Evolutionary conservation across 2,113 vertebrate species (phyloP).

Genomic region (Paratilapia polleni): DNA sequence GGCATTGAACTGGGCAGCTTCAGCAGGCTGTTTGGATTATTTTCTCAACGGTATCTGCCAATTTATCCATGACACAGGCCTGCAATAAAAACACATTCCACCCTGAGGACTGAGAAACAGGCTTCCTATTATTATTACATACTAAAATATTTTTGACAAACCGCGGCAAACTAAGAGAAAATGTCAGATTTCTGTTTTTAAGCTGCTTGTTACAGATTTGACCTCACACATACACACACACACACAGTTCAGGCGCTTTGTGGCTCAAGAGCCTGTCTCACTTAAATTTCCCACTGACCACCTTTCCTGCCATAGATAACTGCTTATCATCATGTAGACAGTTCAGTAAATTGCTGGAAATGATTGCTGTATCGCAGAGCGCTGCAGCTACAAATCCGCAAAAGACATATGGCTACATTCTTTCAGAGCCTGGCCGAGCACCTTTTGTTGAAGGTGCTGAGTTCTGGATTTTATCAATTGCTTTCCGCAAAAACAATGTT

Average conservation of each 20-base stretch:
- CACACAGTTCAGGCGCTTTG: neutral
- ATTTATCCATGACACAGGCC: slow-evolving; percentile 51
- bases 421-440: neutral
- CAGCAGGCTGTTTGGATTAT: slow-evolving; percentile 50
- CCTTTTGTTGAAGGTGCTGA: slow-evolving; percentile 23
- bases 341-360: slow-evolving; percentile 61
- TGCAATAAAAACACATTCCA: slow-evolving; percentile 52
- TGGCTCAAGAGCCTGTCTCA: slow-evolving; percentile 21
- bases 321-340: slow-evolving; percentile 52
- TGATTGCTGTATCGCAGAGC: slow-evolving; percentile 12
- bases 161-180: neutral
- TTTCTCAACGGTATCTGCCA: slow-evolving; percentile 46
- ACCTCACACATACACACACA: neutral
- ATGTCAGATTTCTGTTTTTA: neutral
- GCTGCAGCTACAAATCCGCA: neutral
- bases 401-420: slow-evolving; percentile 30
- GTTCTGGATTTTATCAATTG: slow-evolving; percentile 54
- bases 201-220: slow-evolving; percentile 18
- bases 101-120: slow-evolving; percentile 14
- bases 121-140: slow-evolving; percentile 24
- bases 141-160: slow-evolving; percentile 10
- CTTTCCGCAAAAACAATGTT: slow-evolving; percentile 18
- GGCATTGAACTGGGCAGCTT: slow-evolving; percentile 43
- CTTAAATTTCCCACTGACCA: slow-evolving; percentile 44
- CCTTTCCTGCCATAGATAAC: slow-evolving; percentile 60